These are phyloP conservation scores for Labeo rohita DNA, from an alignment of 2,113 vertebrate species.

Conservation along the genomic window DNA sequence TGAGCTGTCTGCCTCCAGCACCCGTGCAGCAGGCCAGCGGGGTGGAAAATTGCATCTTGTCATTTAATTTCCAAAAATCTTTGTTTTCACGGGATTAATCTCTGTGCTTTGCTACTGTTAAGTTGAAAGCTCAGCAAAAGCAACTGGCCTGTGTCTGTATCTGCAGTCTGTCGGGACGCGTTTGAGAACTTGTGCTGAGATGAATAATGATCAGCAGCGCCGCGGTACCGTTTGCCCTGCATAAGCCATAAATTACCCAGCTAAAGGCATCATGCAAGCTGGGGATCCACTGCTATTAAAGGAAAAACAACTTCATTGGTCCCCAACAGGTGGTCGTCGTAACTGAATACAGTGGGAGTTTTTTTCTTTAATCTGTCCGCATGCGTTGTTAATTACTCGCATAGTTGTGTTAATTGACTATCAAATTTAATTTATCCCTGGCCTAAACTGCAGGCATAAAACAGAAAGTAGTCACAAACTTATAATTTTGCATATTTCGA, in stretches of 20 bases:
- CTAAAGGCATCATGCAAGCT: slow-evolving; percentile 40
- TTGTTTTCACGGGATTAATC: slow-evolving; percentile 96
- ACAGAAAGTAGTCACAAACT: neutral
- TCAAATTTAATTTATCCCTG: slow-evolving; percentile 12
- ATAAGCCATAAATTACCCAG: slow-evolving; percentile 59
- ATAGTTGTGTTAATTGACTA: slow-evolving; percentile 31
- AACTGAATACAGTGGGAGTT: neutral
- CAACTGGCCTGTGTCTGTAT: slow-evolving; percentile 70
- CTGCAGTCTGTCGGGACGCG: slow-evolving; percentile 65
- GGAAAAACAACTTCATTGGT: slow-evolving; percentile 48
- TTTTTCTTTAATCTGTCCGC: slow-evolving; percentile 24
- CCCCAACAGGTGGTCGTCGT: slow-evolving; percentile 40
- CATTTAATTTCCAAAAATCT: slow-evolving; percentile 89
- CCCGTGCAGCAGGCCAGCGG: slow-evolving; percentile 86
- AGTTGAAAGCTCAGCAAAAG: slow-evolving; percentile 94
- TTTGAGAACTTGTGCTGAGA: slow-evolving; percentile 63
- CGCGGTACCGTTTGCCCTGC: slow-evolving; percentile 43
- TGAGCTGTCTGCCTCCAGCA: slow-evolving; percentile 82
- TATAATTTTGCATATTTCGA: neutral
- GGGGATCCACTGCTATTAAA: slow-evolving; percentile 54
- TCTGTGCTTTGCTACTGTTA: slow-evolving; percentile 91
- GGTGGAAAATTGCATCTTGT: slow-evolving; percentile 96
- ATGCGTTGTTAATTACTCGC: slow-evolving; percentile 19
- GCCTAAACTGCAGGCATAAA: neutral
- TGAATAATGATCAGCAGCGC: slow-evolving; percentile 66